Evolutionary conservation across 2,888 invertebrate genomes (phyloP).

Genomic region (Synergus umbraculus): DNA sequence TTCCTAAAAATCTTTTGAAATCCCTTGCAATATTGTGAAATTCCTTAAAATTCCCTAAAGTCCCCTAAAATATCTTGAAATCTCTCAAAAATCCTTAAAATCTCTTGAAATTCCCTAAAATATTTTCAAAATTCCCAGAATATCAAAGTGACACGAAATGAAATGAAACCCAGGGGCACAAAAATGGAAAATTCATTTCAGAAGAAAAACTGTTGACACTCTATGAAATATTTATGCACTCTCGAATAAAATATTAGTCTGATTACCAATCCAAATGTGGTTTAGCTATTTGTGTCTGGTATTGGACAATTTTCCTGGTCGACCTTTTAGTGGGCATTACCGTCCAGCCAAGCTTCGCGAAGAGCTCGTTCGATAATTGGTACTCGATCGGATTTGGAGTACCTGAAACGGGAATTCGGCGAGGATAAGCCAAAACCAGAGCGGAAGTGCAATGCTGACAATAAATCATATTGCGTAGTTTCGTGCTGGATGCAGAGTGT

Average conservation of each 20-base stretch:
- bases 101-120: too few relatives aligned
- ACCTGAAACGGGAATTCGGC: conserved; percentile 60
- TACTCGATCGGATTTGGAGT: conserved; percentile 65
- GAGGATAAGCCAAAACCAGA: conserved; percentile 48
- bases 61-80: too few relatives aligned
- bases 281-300: conserved; percentile 58
- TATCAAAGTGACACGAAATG: too few relatives aligned
- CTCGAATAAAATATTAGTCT: background rate
- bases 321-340: conserved; percentile 60
- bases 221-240: background rate
- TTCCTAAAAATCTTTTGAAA: too few relatives aligned
- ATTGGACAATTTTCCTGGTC: conserved; percentile 57
- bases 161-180: background rate
- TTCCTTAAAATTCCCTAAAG: too few relatives aligned
- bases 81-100: too few relatives aligned
- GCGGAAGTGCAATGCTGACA: conserved; percentile 52
- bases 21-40: too few relatives aligned
- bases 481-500: conserved; percentile 47
- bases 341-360: conserved; percentile 64
- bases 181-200: background rate
- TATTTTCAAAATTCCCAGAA: too few relatives aligned
- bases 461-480: conserved; percentile 52
- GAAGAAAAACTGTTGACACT: background rate
- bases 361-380: conserved; percentile 67
- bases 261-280: conserved; percentile 60